Percentiles rank a stretch among this genome's conserved stretches.
phyloP scores from a whole-genome alignment of 2,113 vertebrate species.

The Atlantisia rogersi region DNA sequence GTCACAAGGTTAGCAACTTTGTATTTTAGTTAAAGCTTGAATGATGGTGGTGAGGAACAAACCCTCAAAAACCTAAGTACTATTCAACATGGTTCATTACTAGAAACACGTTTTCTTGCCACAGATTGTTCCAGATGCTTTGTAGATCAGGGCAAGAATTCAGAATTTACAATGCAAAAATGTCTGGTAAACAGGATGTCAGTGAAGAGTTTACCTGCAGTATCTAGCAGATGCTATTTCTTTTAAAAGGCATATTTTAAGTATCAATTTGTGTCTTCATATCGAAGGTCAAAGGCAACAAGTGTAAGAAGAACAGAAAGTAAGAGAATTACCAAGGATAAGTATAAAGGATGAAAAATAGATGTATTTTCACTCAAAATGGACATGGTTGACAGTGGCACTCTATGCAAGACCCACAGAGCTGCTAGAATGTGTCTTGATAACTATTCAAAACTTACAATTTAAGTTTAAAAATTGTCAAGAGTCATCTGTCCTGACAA shows the following conservation, averaged over 20 bases:
- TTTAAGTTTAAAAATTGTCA: background rate
- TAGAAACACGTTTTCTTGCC: background rate
- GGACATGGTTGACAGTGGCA: background rate
- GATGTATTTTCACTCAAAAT: background rate
- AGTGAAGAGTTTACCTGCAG: background rate
- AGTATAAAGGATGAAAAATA: background rate
- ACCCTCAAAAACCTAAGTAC: background rate
- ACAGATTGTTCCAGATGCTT: background rate
- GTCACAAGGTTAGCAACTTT: fast-evolving
- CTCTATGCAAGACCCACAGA: background rate
- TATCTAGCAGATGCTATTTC: background rate
- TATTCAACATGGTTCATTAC: background rate
- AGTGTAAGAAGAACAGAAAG: background rate
- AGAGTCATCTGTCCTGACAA: background rate
- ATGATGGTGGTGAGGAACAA: background rate
- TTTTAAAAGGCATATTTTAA: background rate
- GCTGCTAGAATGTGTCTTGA: background rate
- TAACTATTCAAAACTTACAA: background rate
- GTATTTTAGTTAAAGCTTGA: background rate
- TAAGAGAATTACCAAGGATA: background rate
- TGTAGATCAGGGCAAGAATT: background rate
- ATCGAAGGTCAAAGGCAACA: background rate
- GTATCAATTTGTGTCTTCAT: background rate
- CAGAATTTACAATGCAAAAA: background rate
- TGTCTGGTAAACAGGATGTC: background rate